A percentile compares a stretch with the other conserved stretches of the same genome.
Evolutionary conservation across 2,113 vertebrate species (phyloP).

Genomic region (Centropus unirufus): DNA sequence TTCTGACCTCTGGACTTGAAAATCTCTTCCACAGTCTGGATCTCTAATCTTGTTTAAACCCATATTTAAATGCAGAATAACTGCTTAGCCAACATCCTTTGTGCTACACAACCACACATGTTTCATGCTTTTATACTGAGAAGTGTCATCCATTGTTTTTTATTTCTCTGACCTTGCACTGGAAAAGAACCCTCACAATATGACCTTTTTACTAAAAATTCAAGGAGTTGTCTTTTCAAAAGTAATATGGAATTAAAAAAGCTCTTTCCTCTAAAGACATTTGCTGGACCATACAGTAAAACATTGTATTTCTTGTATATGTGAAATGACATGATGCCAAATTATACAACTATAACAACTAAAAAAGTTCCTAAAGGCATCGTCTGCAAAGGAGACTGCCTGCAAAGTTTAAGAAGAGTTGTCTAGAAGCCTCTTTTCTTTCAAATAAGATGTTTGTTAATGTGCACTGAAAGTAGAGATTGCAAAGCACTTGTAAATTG

Average conservation of each 20-base stretch:
- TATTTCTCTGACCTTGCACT: background rate
- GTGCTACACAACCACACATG: background rate
- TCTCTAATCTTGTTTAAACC: constrained; percentile 49
- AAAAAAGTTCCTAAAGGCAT: background rate
- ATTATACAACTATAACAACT: background rate
- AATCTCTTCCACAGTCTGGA: constrained; percentile 54
- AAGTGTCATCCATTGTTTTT: constrained; percentile 9
- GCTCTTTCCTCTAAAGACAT: background rate
- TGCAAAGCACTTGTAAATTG: background rate
- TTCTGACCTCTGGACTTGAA: constrained; percentile 47
- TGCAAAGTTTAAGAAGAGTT: background rate
- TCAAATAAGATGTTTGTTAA: background rate
- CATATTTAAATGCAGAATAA: constrained; percentile 59
- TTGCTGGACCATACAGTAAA: background rate
- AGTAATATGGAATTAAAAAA: background rate
- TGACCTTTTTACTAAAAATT: background rate
- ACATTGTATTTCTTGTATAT: background rate
- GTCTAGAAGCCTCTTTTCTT: background rate
- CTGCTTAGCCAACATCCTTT: constrained; percentile 40
- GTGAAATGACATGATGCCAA: background rate
- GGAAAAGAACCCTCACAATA: background rate
- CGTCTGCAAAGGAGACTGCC: background rate
- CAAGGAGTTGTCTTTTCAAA: background rate
- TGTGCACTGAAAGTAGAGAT: background rate
- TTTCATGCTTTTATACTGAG: constrained; percentile 21